Evolutionary conservation across 1,140 invertebrate species (phyloP), one percentile per base, ranked within the genome.

Genomic region (Apocrypta bakeri): DNA sequence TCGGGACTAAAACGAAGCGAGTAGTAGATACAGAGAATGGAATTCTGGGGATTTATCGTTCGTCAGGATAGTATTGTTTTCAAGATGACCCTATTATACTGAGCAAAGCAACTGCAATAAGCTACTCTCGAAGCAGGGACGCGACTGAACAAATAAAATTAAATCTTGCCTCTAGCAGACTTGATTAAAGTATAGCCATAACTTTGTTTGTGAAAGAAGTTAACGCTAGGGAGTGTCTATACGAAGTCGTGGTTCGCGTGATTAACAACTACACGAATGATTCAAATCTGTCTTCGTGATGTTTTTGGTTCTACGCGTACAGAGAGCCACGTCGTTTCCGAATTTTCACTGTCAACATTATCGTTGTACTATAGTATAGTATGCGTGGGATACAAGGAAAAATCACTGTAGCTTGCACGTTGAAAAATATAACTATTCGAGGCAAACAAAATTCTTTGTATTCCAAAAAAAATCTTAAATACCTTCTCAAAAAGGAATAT

Each of bases 31-130:
- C 21, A 72, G 27, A 25, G 33, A 61, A 8, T n/a, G 37, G 56
- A 72, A 66, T 29, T 27, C 21, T 11, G 0, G 25, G n/a, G 40
- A 72, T 80, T 80, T 80, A 80, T 80, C 78, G 72, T 72, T 80
- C 78, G 42, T 72, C 78, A 80, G 78, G 9, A n/a, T 33, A 24
- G 17, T 63, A 80, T 80, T 80, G 78, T 73, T 73, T 80, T 11
- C 68, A 42, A 63, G 48, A 80, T 72, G 68, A 80, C 68, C 21
- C 77, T 71, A 81, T 73, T 66, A 40, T 64, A 56, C 33, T 12
- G 63, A 66, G 33, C n/a, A 27, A 66, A 17, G 24, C n/a, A 78
- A n/a, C 63, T 68, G 76, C 61, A 40, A 42, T 74, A 48, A 74
- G 11, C 72, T 42, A 66, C 64, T 56, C 48, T 2, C n/a, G 14